Evolutionary conservation across 2,113 vertebrate genomes (phyloP).

Genomic region (Hirundichthys speculiger): DNA sequence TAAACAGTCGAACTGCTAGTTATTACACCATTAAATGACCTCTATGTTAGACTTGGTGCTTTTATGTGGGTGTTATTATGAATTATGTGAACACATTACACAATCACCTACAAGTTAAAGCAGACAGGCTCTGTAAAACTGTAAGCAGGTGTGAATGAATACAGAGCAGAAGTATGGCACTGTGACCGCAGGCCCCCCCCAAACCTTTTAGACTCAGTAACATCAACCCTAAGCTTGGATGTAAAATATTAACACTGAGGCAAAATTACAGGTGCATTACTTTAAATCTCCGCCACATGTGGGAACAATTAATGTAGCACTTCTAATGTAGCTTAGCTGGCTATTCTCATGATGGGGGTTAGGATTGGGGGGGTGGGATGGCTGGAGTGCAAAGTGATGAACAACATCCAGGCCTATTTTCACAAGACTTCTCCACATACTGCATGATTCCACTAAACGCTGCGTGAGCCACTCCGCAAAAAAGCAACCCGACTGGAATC

Average conservation of each 20-base stretch:
- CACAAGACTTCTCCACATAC: constrained; percentile 50
- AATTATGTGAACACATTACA: constrained; percentile 63
- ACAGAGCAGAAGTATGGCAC: constrained; percentile 20
- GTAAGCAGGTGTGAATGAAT: constrained; percentile 62
- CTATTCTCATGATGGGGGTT: constrained; percentile 57
- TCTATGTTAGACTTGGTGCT: constrained; percentile 19
- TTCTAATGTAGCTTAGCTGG: constrained; percentile 62
- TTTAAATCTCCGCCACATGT: constrained; percentile 70
- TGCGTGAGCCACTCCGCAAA: constrained; percentile 20
- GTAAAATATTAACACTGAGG: constrained; percentile 69
- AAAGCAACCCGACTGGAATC: constrained; percentile 39
- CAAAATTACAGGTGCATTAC: constrained; percentile 72
- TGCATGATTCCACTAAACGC: constrained; percentile 19
- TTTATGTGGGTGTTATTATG: constrained; percentile 57
- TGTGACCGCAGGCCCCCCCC: constrained; percentile 40
- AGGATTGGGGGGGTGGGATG: constrained; percentile 24
- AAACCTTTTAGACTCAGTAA: constrained; percentile 51
- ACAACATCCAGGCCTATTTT: constrained; percentile 60
- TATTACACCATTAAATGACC: constrained; percentile 40
- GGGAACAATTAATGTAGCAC: constrained; percentile 70
- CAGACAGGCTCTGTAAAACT: constrained; percentile 61
- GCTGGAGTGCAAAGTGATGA: constrained; percentile 46
- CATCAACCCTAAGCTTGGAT: constrained; percentile 31
- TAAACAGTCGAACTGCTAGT: constrained; percentile 37
- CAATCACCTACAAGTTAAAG: constrained; percentile 60